phyloP scores from a whole-genome alignment of 2,797 vertebrate species.

The Cichlasoma orientale region DNA sequence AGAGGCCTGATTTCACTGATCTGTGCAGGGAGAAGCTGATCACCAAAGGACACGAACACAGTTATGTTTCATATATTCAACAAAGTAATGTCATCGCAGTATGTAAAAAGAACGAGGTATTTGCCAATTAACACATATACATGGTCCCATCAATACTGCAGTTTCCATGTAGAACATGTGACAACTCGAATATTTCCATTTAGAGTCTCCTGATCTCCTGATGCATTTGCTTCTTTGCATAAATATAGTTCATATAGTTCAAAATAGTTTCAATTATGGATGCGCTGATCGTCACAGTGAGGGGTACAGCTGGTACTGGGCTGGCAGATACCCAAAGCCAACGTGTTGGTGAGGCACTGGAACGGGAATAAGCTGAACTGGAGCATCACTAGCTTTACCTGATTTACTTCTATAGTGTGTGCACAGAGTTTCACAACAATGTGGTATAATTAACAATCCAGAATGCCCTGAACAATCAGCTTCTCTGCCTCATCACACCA shows the following conservation, averaged over 20 bases:
- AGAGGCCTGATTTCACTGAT: neutral
- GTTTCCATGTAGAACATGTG: neutral
- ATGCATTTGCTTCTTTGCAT: neutral
- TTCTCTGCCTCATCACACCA: neutral
- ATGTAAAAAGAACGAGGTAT: neutral
- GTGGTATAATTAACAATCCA: neutral
- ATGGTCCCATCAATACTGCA: too few species aligned
- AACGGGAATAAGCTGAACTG: neutral
- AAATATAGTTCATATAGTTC: slow-evolving; percentile 1
- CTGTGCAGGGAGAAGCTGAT: neutral
- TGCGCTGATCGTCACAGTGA: fast-evolving
- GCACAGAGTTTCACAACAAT: neutral
- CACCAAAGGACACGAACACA: neutral
- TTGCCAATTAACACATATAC: neutral
- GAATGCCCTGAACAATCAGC: neutral
- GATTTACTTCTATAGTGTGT: neutral
- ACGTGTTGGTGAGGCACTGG: fast-evolving
- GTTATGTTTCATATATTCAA: neutral
- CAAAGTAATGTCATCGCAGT: slow-evolving; percentile 1
- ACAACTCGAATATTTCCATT: neutral
- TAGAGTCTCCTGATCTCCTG: neutral
- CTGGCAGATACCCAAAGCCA: neutral
- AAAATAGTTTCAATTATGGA: too few species aligned
- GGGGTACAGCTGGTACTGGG: neutral
- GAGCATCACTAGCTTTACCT: neutral